Evolutionary conservation across 2,888 invertebrate species (phyloP).

Genomic region (Meiosimyza decipiens): DNA sequence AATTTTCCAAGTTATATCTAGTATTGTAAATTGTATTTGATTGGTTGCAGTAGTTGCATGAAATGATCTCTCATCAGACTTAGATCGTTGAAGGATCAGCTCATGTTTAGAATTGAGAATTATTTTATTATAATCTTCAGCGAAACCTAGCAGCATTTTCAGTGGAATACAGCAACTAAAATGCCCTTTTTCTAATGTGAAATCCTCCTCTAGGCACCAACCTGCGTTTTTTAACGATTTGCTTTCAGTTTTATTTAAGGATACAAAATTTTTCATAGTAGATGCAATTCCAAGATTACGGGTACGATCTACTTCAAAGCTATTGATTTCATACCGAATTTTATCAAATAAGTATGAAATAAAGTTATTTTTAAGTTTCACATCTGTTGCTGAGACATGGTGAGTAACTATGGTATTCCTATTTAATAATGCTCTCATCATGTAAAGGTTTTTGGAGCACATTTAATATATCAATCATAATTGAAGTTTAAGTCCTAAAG

Average conservation of each 20-base stretch:
- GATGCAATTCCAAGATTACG: slow-evolving; percentile 50
- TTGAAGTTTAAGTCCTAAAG: too few species aligned
- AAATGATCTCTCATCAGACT: background rate
- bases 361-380: too few species aligned
- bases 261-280: slow-evolving; percentile 55
- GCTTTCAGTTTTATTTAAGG: slow-evolving; percentile 50
- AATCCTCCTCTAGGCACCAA: slow-evolving; percentile 35
- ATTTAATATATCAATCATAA: too few species aligned
- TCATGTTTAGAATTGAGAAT: slow-evolving; percentile 7
- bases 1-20: background rate
- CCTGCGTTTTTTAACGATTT: slow-evolving; percentile 41
- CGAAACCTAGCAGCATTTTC: slow-evolving; percentile 13
- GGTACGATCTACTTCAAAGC: slow-evolving; percentile 48
- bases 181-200: background rate
- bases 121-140: slow-evolving; percentile 26
- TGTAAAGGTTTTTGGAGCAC: slow-evolving; percentile 31
- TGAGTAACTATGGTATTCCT: slow-evolving; percentile 51
- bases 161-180: slow-evolving; percentile 24
- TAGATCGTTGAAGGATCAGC: slow-evolving; percentile 7
- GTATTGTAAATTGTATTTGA: background rate
- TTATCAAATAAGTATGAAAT: too few species aligned
- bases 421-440: slow-evolving; percentile 46
- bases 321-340: too few species aligned
- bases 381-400: slow-evolving; percentile 43
- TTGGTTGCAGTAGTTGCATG: too few species aligned